phyloP scores from a whole-genome alignment of 2,113 vertebrate species.

The Proteles cristata region DNA sequence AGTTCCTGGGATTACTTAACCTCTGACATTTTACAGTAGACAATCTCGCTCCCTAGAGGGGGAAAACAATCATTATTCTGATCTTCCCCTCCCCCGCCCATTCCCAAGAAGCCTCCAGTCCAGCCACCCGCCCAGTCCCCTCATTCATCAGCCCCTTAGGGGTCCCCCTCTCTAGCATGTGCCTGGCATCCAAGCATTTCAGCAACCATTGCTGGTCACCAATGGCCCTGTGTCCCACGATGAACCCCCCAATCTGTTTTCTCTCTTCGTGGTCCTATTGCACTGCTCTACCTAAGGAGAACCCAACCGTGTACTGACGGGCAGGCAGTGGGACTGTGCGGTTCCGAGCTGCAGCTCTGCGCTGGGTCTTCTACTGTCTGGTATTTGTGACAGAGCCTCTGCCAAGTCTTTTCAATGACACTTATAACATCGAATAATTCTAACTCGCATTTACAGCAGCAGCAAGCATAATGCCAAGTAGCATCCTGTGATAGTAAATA shows the following conservation, averaged over 20 bases:
- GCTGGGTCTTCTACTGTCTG: neutral
- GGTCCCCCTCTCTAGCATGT: neutral
- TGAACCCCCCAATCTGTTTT: neutral
- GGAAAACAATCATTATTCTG: neutral
- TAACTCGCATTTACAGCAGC: neutral
- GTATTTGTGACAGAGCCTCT: neutral
- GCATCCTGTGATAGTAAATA: neutral
- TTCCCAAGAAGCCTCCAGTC: neutral
- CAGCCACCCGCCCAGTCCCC: rapidly evolving
- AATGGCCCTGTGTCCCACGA: neutral
- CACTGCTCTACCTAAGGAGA: neutral
- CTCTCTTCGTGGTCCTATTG: neutral
- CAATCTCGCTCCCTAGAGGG: neutral
- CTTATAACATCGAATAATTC: neutral
- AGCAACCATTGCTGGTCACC: neutral
- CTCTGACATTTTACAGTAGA: neutral
- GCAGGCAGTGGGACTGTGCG: neutral
- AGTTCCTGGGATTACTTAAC: neutral
- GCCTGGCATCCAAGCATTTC: neutral
- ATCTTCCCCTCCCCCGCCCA: neutral
- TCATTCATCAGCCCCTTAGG: neutral
- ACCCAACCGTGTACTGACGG: rapidly evolving
- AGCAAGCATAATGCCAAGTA: neutral
- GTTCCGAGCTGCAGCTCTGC: neutral
- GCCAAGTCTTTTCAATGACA: neutral